Evolutionary conservation across 1,140 invertebrate genomes (phyloP).

Genomic region (Triops longicaudatus): DNA sequence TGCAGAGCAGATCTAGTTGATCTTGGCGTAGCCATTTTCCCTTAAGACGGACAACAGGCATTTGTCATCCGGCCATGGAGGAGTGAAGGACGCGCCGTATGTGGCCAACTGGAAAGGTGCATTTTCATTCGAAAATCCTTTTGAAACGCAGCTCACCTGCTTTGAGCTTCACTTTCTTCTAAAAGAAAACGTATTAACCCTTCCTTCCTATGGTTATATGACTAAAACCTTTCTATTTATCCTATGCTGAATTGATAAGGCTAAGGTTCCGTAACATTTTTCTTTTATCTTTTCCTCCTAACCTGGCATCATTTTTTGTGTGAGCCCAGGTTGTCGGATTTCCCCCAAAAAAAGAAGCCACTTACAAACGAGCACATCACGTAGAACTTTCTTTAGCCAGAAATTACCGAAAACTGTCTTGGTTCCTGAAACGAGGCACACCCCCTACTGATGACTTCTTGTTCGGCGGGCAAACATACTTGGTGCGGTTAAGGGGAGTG

Average conservation of each 20-base stretch:
- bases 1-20: not conserved
- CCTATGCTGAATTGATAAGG: not conserved
- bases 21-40: not conserved
- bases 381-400: not conserved
- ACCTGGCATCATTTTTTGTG: not conserved
- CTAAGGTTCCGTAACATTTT: not conserved
- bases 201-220: constrained; percentile 11
- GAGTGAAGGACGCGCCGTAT: not conserved
- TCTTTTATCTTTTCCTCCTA: not conserved
- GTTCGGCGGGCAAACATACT: constrained; percentile 14
- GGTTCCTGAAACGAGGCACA: constrained; percentile 4
- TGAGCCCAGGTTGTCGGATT: not conserved
- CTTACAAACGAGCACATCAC: not conserved
- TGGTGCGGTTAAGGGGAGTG: not conserved
- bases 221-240: not conserved
- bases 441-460: constrained; percentile 14
- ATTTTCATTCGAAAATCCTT: not conserved
- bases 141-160: not conserved
- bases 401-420: not conserved
- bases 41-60: not conserved
- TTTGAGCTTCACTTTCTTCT: not conserved
- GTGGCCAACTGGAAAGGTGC: not conserved
- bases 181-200: not conserved
- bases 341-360: not conserved
- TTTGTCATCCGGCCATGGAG: not conserved